These are phyloP conservation scores for Gobionotothen gibberifrons DNA, from an alignment of 2,797 vertebrate genomes.

Conservation along the genomic window DNA sequence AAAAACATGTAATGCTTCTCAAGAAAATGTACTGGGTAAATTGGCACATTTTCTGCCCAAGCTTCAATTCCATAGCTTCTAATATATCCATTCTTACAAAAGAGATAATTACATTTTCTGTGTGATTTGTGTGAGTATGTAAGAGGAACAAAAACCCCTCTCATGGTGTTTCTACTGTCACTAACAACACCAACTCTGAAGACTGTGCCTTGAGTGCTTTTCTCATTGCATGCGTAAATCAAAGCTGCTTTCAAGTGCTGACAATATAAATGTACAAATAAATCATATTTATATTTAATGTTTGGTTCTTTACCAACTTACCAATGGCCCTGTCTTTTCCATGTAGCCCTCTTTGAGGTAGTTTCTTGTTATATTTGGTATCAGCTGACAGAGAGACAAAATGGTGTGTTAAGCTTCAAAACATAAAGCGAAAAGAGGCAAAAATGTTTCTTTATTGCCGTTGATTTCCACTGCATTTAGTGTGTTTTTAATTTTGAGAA, in stretches of 20 bases:
- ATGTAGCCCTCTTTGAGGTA: conserved; percentile 95
- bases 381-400: conserved; percentile 80
- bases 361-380: conserved; percentile 90
- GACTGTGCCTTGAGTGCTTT: rapidly evolving
- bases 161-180: neutral
- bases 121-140: neutral
- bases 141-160: conserved; percentile 53
- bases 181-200: neutral
- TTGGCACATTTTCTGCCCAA: neutral
- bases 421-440: neutral
- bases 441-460: neutral
- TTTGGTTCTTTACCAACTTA: conserved; percentile 67
- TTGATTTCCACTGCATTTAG: neutral
- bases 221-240: neutral
- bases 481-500: neutral
- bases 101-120: neutral
- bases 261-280: neutral
- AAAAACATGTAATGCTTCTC: neutral
- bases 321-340: conserved; percentile 95
- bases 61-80: neutral
- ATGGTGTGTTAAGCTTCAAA: conserved; percentile 7
- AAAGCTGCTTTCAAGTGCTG: neutral
- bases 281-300: neutral
- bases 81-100: neutral
- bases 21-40: neutral